Evolutionary conservation across 2,797 vertebrate genomes (phyloP), one percentile per base, ranked within the genome.

Genomic region (Thamnophis elegans): DNA sequence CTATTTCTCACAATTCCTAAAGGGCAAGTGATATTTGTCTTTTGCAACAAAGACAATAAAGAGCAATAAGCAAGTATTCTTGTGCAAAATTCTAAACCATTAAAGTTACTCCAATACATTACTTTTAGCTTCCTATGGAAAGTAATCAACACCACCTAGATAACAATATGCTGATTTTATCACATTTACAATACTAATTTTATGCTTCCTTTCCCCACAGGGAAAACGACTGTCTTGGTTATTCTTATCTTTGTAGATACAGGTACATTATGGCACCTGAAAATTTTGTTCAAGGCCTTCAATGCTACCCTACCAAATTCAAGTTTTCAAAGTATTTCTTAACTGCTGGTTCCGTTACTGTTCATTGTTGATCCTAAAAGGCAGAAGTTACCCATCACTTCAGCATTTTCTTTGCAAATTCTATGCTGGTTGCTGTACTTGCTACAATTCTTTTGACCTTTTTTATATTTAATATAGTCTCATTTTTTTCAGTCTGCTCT

Each of bases 111-210:
- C 20, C n/a, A 16, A 14, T 47, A 9, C 13, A 90, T 47, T 25
- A n/a, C 28, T 25, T 65, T 65, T 65, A n/a, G 4, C 28, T 65
- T 65, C 28, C 12, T 65, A 65, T 65, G 62, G 28, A 65, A 65
- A 89, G 28, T 51, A 89, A 85, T 14, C 9, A 36, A 11, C 12
- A 60, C 36, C 42, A 78, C 18, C 11, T 56, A 51, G 16, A 68
- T 20, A 82, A 13, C 51, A 51, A 32, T 51, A 26, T 3, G 2
- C 13, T n/a, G 55, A 88, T 26, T 47, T 73, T 73, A 68, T 25
- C 42, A 62, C 26, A 94, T 94, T 91, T 92, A 96, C 92, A n/a
- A 95, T 94, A 94, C 26, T 14, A n/a, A 65, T n/a, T 25, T n/a
- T 65, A 14, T 65, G 62, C 62, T 65, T 65, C 62, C 28, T 14